Percentiles rank a stretch among this genome's conserved stretches.
phyloP scores from a whole-genome alignment of 2,113 vertebrate species.

The Turnix velox region DNA sequence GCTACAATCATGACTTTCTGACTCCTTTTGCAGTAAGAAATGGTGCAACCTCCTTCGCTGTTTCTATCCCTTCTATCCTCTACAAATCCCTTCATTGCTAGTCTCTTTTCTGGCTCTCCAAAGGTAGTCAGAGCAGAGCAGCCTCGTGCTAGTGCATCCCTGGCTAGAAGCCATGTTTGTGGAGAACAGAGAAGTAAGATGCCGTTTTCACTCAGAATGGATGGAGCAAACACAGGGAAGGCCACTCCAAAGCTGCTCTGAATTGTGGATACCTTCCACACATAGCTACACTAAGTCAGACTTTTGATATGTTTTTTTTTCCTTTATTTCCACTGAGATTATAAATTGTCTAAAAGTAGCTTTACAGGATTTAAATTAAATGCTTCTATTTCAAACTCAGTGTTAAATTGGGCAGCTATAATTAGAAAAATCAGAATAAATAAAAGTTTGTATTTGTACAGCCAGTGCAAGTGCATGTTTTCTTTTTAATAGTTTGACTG shows the following conservation, averaged over 20 bases:
- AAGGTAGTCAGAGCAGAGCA: not conserved
- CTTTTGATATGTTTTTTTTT: not conserved
- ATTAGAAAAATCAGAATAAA: not conserved
- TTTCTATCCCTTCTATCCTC: not conserved
- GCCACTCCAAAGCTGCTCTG: not conserved
- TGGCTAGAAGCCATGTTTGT: not conserved
- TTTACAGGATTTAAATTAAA: not conserved
- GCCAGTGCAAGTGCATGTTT: not conserved
- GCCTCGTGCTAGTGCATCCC: no score
- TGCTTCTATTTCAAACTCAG: not conserved
- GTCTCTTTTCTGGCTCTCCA: not conserved
- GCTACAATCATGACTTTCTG: not conserved
- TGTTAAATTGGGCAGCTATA: not conserved
- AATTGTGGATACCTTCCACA: fast-evolving
- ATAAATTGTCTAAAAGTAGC: not conserved
- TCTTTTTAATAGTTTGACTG: not conserved
- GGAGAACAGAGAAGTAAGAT: not conserved
- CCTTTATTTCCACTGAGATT: not conserved
- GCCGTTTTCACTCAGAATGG: not conserved
- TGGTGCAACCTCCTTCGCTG: fast-evolving
- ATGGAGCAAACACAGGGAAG: not conserved
- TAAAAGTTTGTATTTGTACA: slow-evolving; percentile 25
- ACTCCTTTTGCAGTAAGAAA: not conserved
- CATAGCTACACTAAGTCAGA: not conserved
- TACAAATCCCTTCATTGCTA: not conserved